Conservation (phyloP, 2,888 invertebrate genomes). For the Sylvicola cinctus region DNA sequence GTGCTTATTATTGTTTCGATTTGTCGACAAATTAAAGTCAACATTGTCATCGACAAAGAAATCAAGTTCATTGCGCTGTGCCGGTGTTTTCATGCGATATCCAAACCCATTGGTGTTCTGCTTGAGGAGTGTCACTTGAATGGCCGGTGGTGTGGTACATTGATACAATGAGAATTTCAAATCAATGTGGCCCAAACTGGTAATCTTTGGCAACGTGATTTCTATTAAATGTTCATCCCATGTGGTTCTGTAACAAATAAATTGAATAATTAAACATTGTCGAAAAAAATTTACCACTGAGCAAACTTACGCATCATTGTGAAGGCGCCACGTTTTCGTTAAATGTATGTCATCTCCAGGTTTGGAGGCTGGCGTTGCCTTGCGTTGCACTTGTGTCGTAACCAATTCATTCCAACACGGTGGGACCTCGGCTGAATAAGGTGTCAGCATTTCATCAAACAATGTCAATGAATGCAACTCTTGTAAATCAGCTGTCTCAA, state of each 20-base stretch:
- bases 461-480: slow-evolving; percentile 52
- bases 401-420: slow-evolving; percentile 88
- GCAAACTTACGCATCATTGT: slow-evolving; percentile 48
- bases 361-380: slow-evolving; percentile 58
- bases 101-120: slow-evolving; percentile 48
- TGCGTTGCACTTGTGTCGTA: slow-evolving; percentile 73
- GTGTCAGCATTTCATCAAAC: slow-evolving; percentile 37
- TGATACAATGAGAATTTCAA: slow-evolving; percentile 68
- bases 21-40: slow-evolving; percentile 14
- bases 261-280: slow-evolving; percentile 2
- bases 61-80: slow-evolving; percentile 25
- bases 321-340: slow-evolving; percentile 73
- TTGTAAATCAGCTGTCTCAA: slow-evolving; percentile 38
- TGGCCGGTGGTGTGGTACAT: slow-evolving; percentile 54
- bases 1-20: slow-evolving; percentile 5
- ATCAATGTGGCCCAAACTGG: slow-evolving; percentile 73
- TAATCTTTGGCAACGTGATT: slow-evolving; percentile 58
- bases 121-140: slow-evolving; percentile 50
- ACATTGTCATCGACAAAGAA: slow-evolving; percentile 23
- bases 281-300: not conserved
- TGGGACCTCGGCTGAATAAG: slow-evolving; percentile 74
- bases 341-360: slow-evolving; percentile 45
- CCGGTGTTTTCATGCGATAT: slow-evolving; percentile 31
- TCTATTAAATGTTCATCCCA: slow-evolving; percentile 90
- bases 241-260: slow-evolving; percentile 34